Evolutionary conservation across 1,140 invertebrate genomes (phyloP).

Genomic region (Helicoverpa zea): DNA sequence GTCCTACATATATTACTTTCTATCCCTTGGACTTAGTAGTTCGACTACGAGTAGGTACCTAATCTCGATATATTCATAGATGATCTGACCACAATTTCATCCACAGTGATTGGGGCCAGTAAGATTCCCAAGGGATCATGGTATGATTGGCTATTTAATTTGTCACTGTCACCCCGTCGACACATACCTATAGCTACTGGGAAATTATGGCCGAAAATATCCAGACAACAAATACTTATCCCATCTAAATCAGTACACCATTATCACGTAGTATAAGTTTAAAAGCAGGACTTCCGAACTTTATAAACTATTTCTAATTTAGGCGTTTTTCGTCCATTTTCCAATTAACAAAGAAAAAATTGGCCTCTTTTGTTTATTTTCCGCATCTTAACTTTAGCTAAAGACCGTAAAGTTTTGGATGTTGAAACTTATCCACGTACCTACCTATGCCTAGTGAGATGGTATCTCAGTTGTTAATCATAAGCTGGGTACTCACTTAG

Average conservation of each 20-base stretch:
- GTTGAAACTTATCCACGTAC: not conserved
- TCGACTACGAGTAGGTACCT: too few relatives aligned
- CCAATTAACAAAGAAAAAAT: slow-evolving; percentile 22
- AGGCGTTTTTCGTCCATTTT: not conserved
- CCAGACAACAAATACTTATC: too few relatives aligned
- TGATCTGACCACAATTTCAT: not conserved
- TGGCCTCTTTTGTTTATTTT: slow-evolving; percentile 26
- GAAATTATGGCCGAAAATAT: not conserved
- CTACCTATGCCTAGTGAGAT: not conserved
- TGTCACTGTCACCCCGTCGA: slow-evolving; percentile 3
- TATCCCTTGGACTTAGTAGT: too few relatives aligned
- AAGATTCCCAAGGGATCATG: not conserved
- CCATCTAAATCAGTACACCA: not conserved
- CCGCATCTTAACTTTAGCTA: slow-evolving; percentile 11
- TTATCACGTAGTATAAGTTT: not conserved
- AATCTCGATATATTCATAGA: not conserved
- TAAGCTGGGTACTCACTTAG: too few relatives aligned
- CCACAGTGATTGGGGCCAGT: not conserved
- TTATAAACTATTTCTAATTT: slow-evolving; percentile 22
- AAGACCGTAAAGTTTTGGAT: slow-evolving; percentile 12
- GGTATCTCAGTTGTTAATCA: too few relatives aligned
- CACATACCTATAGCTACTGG: not conserved
- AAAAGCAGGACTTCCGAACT: not conserved
- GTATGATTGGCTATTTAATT: slow-evolving; percentile 22
- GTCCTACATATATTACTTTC: too few relatives aligned